phyloP scores from a whole-genome alignment of 2,888 invertebrate genomes.

The Choreutis nemorana region DNA sequence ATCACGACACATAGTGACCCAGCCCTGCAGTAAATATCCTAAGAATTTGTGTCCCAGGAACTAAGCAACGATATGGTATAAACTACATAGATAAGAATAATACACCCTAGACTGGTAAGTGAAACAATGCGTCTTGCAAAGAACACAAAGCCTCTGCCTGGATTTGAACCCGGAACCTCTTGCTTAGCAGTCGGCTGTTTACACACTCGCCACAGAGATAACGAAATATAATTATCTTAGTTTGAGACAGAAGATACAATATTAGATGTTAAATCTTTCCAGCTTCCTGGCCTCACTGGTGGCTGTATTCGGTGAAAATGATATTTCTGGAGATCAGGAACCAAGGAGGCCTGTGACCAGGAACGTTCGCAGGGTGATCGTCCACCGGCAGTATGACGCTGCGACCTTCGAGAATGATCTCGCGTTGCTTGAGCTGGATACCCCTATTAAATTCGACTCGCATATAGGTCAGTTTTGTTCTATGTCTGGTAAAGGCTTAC shows the following conservation, averaged over 20 bases:
- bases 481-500: neutral
- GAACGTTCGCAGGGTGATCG: conserved; percentile 87
- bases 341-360: conserved; percentile 78
- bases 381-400: conserved; percentile 88
- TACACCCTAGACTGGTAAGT: no score
- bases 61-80: no score
- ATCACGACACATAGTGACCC: no score
- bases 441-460: conserved; percentile 81
- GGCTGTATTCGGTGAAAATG: conserved; percentile 91
- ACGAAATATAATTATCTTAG: conserved; percentile 2
- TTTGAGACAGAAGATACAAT: conserved; percentile 15
- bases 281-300: conserved; percentile 89
- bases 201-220: no score
- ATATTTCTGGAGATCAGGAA: conserved; percentile 86
- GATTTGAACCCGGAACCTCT: no score
- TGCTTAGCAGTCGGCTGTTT: no score
- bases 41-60: no score
- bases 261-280: no score
- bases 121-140: no score
- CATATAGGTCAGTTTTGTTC: conserved; percentile 72
- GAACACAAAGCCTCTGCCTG: no score
- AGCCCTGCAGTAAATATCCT: no score
- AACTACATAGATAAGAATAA: no score
- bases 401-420: conserved; percentile 93
- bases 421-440: conserved; percentile 85